Evolutionary conservation across 2,888 invertebrate species (phyloP), one percentile per base, ranked within the genome.

Genomic region (Microplitis manilae): DNA sequence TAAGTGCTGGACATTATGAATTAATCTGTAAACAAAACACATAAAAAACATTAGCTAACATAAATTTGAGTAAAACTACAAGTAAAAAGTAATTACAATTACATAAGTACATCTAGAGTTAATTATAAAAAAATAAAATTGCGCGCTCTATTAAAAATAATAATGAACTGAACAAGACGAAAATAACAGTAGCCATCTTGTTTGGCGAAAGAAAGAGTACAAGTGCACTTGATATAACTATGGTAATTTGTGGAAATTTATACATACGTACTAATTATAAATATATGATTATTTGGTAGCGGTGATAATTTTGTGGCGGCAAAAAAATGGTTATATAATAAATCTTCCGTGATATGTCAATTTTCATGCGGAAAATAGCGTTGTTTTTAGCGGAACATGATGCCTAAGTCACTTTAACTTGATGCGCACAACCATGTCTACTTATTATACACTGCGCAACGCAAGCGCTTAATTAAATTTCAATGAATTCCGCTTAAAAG

Each of bases 1-100:
- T 86, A 87, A 20, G 90, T 87, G 80, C 86, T 90, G 68, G 90
- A 90, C 90, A 90, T 90, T 69, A 82, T 88, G 80, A 68, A 77
- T 73, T 50, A 6, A 20, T 79, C 77, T 81, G 77, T 41, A 77
- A 80, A 72, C 39, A 8, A 61, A 30, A 60, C 40, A n/a, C 61
- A 39, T 38, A 6, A 40, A 50, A 5, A 68, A 59, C 13, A 65
- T 62, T 38, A 39, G 65, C 38, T 38, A 9, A 73, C 13, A n/a
- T 17, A 15, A 62, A 62, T 40, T 62, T 6, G 40, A 62, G 40
- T 62, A 17, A 64, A 62, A 73, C 17, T 60, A 15, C 13, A 30
- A 15, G 13, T 64, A 65, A 15, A 50, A 40, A 15, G 2, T 5
- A 17, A 41, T 67, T 69, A 15, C 8, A 38, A 39, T n/a, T 75